These are phyloP conservation scores for Zoanthus solanderi DNA, from an alignment of 92 coral and sea anemone species.

Conservation along the genomic window DNA sequence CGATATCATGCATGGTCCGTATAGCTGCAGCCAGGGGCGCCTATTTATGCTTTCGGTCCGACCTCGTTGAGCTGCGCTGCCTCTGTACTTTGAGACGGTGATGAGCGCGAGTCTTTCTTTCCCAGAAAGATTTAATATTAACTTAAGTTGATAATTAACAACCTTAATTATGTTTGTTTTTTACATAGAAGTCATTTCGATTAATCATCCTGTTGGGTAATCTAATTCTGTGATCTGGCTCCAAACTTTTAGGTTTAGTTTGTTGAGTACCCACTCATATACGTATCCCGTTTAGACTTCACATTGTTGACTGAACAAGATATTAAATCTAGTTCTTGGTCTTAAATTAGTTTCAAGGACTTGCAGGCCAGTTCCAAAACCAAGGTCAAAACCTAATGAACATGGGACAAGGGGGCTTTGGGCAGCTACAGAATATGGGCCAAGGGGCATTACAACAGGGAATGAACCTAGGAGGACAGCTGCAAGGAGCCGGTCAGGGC, in stretches of 20 bases:
- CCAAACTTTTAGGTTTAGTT: background rate
- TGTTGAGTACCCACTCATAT: no score
- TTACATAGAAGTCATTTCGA: background rate
- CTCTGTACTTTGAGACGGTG: no score
- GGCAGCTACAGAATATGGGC: constrained; percentile 18
- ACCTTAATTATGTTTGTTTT: background rate
- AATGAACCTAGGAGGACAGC: background rate
- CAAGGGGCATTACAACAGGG: constrained; percentile 28
- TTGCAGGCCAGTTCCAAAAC: constrained; percentile 79
- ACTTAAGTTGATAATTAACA: background rate
- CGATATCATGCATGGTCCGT: no score
- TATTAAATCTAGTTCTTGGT: background rate
- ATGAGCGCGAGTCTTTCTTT: no score
- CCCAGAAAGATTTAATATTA: background rate
- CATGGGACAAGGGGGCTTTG: constrained; percentile 71
- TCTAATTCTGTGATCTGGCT: background rate
- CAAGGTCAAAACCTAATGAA: constrained; percentile 75
- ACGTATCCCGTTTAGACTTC: no score
- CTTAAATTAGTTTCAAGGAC: constrained; percentile 46
- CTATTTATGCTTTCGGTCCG: no score
- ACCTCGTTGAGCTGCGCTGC: no score
- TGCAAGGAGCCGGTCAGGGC: constrained; percentile 14
- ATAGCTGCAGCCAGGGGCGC: no score
- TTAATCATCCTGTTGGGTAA: background rate
- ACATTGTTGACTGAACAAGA: background rate